Conservation (phyloP, 35 echinoderm and acorn worm species). For the Patiria miniata region DNA sequence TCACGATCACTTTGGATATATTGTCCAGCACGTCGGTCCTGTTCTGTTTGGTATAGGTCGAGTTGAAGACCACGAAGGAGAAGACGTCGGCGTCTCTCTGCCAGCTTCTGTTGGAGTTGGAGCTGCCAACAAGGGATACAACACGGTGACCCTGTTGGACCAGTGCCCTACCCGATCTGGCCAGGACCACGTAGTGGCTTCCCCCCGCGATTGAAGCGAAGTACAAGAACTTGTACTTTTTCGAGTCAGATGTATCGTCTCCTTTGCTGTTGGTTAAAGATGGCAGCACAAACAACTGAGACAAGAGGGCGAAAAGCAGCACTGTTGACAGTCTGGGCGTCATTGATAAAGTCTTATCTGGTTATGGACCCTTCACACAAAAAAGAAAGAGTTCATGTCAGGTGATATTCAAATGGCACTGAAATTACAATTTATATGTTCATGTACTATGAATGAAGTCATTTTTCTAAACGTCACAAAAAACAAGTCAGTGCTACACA, state of each 20-base stretch:
- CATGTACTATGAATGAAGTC: too few relatives aligned
- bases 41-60: neutral
- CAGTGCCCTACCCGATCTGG: neutral
- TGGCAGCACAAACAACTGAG: too few relatives aligned
- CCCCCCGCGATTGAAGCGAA: neutral
- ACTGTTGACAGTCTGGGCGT: too few relatives aligned
- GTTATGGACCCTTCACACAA: too few relatives aligned
- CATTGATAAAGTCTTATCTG: too few relatives aligned
- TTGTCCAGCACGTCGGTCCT: neutral
- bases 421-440: too few relatives aligned
- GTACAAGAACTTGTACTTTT: neutral
- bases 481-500: too few relatives aligned
- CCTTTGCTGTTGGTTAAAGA: too few relatives aligned
- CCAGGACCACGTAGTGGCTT: neutral
- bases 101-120: neutral
- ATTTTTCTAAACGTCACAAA: too few relatives aligned
- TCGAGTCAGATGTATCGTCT: neutral
- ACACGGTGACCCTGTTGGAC: neutral
- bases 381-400: too few relatives aligned
- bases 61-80: neutral
- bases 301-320: too few relatives aligned
- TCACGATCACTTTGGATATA: neutral
- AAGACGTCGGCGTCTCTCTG: neutral
- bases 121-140: neutral
- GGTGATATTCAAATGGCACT: too few relatives aligned